These are phyloP conservation scores for Dermolepida albohirtum DNA, from an alignment of 2,888 invertebrate genomes.

Conservation along the genomic window DNA sequence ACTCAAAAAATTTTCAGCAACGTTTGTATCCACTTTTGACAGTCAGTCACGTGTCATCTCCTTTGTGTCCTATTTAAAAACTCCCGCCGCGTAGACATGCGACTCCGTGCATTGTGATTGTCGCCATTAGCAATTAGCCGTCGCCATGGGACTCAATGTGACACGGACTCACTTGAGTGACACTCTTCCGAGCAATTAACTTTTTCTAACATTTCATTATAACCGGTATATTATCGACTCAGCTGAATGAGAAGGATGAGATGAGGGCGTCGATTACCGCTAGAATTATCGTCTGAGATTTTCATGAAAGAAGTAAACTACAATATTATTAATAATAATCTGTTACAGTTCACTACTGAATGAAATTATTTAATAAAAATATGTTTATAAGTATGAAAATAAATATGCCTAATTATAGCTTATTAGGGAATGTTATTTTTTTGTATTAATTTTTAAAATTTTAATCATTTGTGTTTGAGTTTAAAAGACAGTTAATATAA, in stretches of 20 bases:
- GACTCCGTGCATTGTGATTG: slow-evolving; percentile 52
- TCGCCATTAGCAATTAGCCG: slow-evolving; percentile 60
- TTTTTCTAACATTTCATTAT: slow-evolving; percentile 46
- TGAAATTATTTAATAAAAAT: too few relatives aligned
- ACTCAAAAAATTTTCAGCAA: slow-evolving; percentile 26
- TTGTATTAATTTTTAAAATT: too few relatives aligned
- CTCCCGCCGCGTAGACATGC: slow-evolving; percentile 45
- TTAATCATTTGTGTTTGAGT: too few relatives aligned
- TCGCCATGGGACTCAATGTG: slow-evolving; percentile 56
- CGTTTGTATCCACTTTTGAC: slow-evolving; percentile 39
- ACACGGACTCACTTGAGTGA: slow-evolving; percentile 63
- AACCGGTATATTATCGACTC: background rate
- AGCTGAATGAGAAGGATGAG: background rate
- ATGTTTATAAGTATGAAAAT: too few relatives aligned
- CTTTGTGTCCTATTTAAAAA: slow-evolving; percentile 46
- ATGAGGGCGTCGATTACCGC: background rate
- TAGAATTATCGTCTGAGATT: too few relatives aligned
- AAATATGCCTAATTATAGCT: too few relatives aligned
- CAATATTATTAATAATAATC: too few relatives aligned
- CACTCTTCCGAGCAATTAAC: slow-evolving; percentile 62
- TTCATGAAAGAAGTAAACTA: too few relatives aligned
- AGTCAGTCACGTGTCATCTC: slow-evolving; percentile 44
- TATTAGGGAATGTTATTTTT: too few relatives aligned
- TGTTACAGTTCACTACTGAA: too few relatives aligned
- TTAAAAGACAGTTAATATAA: too few relatives aligned